Evolutionary conservation across 1,140 invertebrate species (phyloP).

Genomic region (Araneus ventricosus): DNA sequence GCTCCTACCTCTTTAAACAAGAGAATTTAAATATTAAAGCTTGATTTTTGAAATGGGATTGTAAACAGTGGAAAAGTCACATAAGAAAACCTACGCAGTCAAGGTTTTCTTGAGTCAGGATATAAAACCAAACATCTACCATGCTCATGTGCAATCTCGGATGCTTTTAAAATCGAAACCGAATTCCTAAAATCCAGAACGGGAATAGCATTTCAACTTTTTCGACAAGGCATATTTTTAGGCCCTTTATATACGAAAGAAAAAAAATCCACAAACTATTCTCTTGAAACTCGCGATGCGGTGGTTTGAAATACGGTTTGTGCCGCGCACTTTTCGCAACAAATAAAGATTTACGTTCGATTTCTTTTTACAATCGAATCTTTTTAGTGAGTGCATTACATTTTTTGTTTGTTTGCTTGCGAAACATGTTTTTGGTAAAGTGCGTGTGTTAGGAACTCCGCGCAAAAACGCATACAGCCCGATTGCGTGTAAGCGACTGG

Average conservation of each 20-base stretch:
- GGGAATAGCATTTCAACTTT: constrained; percentile 24
- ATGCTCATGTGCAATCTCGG: background rate
- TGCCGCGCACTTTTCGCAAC: background rate
- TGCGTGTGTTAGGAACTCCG: background rate
- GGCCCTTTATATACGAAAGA: background rate
- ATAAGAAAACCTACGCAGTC: background rate
- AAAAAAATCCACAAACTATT: background rate
- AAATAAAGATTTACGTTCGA: constrained; percentile 40
- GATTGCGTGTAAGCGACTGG: background rate
- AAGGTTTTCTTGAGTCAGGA: background rate
- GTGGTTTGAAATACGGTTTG: background rate
- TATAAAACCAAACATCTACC: background rate
- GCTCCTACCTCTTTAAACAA: background rate
- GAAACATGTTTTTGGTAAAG: constrained; percentile 5
- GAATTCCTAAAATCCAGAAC: background rate
- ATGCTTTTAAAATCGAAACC: constrained; percentile 27
- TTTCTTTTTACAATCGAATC: constrained; percentile 21
- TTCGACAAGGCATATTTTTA: constrained; percentile 37
- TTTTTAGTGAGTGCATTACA: constrained; percentile 12
- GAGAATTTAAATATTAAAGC: constrained; percentile 11
- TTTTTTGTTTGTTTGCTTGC: background rate
- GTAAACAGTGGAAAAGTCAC: background rate
- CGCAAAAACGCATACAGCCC: background rate
- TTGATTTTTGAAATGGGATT: background rate
- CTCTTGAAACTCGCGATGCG: background rate